These are phyloP conservation scores for Charaxes varanes DNA, from an alignment of 1,140 invertebrate species.

Conservation along the genomic window DNA sequence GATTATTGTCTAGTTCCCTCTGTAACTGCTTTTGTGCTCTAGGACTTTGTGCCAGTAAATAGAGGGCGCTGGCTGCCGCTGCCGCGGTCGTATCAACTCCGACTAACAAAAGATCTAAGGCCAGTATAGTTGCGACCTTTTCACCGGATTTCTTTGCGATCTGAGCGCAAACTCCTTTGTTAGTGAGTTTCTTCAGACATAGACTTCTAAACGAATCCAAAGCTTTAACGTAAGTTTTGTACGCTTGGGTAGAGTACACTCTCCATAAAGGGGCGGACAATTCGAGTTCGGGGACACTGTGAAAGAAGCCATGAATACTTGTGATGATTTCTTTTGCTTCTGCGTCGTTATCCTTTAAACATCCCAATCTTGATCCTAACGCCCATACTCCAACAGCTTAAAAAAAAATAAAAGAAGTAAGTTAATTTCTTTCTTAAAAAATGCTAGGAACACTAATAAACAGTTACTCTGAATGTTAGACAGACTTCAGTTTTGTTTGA, in stretches of 20 bases:
- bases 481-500: too few species aligned
- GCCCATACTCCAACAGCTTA: constrained; percentile 87
- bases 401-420: constrained; percentile 26
- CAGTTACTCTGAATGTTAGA: too few species aligned
- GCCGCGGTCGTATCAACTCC: constrained; percentile 92
- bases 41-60: constrained; percentile 84
- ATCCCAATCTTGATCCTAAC: constrained; percentile 85
- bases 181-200: constrained; percentile 58
- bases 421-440: too few species aligned
- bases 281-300: constrained; percentile 85
- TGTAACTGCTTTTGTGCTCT: constrained; percentile 83
- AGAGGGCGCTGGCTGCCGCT: constrained; percentile 84
- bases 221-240: constrained; percentile 82
- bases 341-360: constrained; percentile 77
- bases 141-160: constrained; percentile 43
- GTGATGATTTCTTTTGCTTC: constrained; percentile 85
- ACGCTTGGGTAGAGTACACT: constrained; percentile 83
- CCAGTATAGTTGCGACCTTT: constrained; percentile 84
- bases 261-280: constrained; percentile 88
- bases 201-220: constrained; percentile 79
- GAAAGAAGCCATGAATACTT: constrained; percentile 87
- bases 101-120: constrained; percentile 89
- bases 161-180: constrained; percentile 56
- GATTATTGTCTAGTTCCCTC: constrained; percentile 79
- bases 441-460: too few species aligned